Conservation (phyloP, 2,113 vertebrate species). For the Phylloscopus whistleri region DNA sequence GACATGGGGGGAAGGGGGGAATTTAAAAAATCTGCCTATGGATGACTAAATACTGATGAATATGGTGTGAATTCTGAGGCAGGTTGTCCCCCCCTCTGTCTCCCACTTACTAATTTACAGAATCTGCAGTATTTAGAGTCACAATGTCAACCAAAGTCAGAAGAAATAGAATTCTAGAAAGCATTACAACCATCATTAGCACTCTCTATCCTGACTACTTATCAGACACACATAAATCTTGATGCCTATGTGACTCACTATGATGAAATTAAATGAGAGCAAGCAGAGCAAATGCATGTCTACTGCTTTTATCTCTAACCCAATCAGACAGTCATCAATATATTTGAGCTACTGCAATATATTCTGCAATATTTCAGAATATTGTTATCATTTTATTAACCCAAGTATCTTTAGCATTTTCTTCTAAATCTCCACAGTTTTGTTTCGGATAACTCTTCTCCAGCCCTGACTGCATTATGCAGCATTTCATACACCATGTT, state of each 20-base stretch:
- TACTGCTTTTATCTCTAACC: conserved; percentile 46
- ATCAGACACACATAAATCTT: conserved; percentile 61
- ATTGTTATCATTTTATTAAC: conserved; percentile 23
- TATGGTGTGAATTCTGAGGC: not conserved
- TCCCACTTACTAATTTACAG: conserved; percentile 29
- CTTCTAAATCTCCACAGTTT: not conserved
- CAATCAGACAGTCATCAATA: conserved; percentile 40
- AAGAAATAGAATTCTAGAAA: conserved; percentile 56
- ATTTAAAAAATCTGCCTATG: not conserved
- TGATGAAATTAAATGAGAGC: conserved; percentile 57
- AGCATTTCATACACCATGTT: not conserved
- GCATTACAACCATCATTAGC: conserved; percentile 51
- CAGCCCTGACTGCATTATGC: not conserved
- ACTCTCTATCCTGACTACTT: conserved; percentile 18
- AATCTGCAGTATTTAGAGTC: conserved; percentile 42
- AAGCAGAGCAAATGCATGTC: conserved; percentile 47
- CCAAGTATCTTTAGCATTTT: not conserved
- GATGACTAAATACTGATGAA: conserved; percentile 13
- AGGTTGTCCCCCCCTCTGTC: not conserved
- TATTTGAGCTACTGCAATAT: conserved; percentile 8
- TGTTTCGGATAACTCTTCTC: not conserved
- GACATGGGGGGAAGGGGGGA: not conserved
- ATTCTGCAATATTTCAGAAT: conserved; percentile 20
- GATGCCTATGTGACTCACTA: conserved; percentile 53
- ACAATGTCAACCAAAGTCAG: conserved; percentile 61